Evolutionary conservation across 2,888 invertebrate species (phyloP).

Genomic region (Drosophila emarginata): DNA sequence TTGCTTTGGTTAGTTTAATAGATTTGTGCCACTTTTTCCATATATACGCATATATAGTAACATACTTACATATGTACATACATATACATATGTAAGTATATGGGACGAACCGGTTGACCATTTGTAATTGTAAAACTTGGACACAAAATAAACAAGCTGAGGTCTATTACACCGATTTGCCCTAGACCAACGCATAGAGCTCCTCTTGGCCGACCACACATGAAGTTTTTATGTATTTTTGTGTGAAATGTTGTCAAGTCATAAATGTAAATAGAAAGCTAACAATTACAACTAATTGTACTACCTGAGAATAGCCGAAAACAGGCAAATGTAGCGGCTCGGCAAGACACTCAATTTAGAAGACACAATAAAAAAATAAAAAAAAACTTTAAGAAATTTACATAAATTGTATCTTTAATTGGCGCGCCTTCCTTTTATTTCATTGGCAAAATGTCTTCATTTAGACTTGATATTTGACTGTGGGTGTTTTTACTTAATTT

Average conservation of each 20-base stretch:
- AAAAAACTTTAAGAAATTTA: constrained; percentile 6
- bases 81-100: background rate
- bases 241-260: constrained; percentile 7
- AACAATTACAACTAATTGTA: constrained; percentile 12
- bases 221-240: background rate
- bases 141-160: background rate
- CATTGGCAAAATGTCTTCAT: constrained; percentile 62
- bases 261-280: constrained; percentile 15
- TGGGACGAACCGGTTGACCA: background rate
- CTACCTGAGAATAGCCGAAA: background rate
- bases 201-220: constrained; percentile 6
- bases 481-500: constrained; percentile 50
- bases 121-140: constrained; percentile 6
- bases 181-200: background rate
- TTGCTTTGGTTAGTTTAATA: constrained; percentile 7
- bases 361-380: background rate
- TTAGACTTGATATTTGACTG: constrained; percentile 55
- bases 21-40: constrained; percentile 6
- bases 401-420: constrained; percentile 8
- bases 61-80: background rate
- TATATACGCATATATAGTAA: background rate
- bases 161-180: background rate
- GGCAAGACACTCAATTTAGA: background rate
- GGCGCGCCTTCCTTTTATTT: constrained; percentile 5
- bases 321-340: background rate